A percentile compares a stretch with the other conserved stretches of the same genome.
These are phyloP conservation scores for Metopolophium dirhodum DNA, from an alignment of 1,140 invertebrate species.

Conservation along the genomic window DNA sequence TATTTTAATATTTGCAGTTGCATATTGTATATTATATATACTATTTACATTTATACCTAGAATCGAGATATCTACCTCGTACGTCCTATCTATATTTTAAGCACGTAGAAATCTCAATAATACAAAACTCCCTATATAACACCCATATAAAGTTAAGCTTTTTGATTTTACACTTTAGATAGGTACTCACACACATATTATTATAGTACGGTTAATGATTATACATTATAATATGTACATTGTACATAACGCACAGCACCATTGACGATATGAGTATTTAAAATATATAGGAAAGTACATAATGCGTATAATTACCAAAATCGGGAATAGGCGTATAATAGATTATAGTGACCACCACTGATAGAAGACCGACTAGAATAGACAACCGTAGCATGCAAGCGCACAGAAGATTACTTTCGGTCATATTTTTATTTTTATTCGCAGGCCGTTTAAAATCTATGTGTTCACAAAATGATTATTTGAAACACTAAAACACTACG, in stretches of 20 bases:
- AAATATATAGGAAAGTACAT: background rate
- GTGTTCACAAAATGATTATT: background rate
- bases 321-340: slow-evolving; percentile 74
- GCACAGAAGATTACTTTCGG: slow-evolving; percentile 46
- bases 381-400: slow-evolving; percentile 63
- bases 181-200: background rate
- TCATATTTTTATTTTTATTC: slow-evolving; percentile 20
- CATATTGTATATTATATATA: background rate
- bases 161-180: background rate
- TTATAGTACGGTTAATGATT: background rate
- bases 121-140: background rate
- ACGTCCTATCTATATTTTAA: background rate
- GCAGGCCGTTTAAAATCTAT: background rate
- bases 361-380: slow-evolving; percentile 65
- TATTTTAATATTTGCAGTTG: background rate
- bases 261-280: background rate
- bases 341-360: slow-evolving; percentile 72
- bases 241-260: background rate
- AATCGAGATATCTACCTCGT: too few species aligned
- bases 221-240: background rate
- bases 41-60: background rate
- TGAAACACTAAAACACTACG: background rate
- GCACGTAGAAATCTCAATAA: background rate
- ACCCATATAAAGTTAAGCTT: too few species aligned
- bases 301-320: slow-evolving; percentile 61